Conservation (phyloP, 2,113 vertebrate species). For the Entelurus aequoreus region DNA sequence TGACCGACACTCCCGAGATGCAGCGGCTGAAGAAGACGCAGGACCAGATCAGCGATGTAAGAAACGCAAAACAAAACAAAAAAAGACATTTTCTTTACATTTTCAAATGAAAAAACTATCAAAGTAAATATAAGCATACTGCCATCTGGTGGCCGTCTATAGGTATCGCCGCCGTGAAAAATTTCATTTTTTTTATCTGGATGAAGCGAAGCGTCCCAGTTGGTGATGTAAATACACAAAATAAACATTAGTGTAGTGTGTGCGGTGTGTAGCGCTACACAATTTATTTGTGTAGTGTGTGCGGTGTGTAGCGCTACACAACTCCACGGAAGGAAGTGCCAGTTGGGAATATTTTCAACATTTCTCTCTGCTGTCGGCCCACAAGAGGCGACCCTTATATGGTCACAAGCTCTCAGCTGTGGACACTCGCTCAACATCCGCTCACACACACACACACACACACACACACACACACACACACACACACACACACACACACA, state of each 20-base stretch:
- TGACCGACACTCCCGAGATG: slow-evolving; percentile 88
- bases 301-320: background rate
- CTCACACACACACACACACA: slow-evolving; percentile 3
- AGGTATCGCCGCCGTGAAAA: no score
- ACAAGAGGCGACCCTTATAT: slow-evolving; percentile 60
- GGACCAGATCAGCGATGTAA: slow-evolving; percentile 92
- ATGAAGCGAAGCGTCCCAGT: no score
- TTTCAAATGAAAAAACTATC: no score
- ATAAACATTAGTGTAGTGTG: no score
- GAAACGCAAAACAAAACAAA: slow-evolving; percentile 19
- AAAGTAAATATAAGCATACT: no score
- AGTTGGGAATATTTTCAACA: slow-evolving; percentile 53
- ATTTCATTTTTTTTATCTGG: no score
- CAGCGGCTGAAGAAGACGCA: slow-evolving; percentile 92
- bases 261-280: background rate
- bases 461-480: background rate
- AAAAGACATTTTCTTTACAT: no score
- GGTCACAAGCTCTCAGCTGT: slow-evolving; percentile 62
- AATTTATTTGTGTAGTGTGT: background rate
- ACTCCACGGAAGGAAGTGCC: slow-evolving; percentile 5
- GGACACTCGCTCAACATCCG: slow-evolving; percentile 33
- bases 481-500: slow-evolving; percentile 1
- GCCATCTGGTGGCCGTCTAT: no score
- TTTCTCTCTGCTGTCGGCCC: slow-evolving; percentile 46
- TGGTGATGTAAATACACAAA: no score